Base-by-base conservation (phyloP, 2,888 invertebrate species). In the Stenolophus ochropezus region DNA sequence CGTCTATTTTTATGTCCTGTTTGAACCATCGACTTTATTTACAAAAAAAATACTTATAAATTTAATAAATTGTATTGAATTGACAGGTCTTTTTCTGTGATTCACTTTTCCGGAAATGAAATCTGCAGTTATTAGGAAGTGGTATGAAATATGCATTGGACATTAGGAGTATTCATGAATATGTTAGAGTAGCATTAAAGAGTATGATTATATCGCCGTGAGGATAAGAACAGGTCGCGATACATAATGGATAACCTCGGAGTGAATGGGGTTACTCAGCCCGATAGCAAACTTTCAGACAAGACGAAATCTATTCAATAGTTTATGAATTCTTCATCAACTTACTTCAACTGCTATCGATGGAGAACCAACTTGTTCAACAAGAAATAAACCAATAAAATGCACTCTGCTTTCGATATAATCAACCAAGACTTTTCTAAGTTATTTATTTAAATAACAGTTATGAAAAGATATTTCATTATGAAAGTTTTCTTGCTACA, bases 271-370 rank as follows among this genome's bases (percentile, higher is more conserved):
- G 25, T 61, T 61, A 61, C 23, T 61, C 23, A 21, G 25, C 25
- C 14, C 25, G n/a, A 25, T 23, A 61, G 61, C 25, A 25, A 61
- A 61, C 61, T 61, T 56, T 61, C 61, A 11, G 14, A 11, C 23
- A 25, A 61, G 14, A 23, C 14, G 61, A 25, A 25, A 61, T 23
- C 61, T 23, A 61, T 61, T 61, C 23, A 61, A 61, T 61, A 61
- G 61, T 61, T 58, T 25, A 61, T 61, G 61, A 61, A 61, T 61
- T 61, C 14, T 61, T 61, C 21, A 61, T 61, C 25, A 42, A 61
- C 58, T 53, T 20, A 53, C 53, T 58, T 21, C n/a, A 21, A 20
- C 53, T 25, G 25, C 21, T 58, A 58, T 58, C 61, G 61, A 25
- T 61, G 23, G 14, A 11, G 61, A 21, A 23, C 21, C 25, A 14